Base-by-base conservation (phyloP, 2,113 vertebrate genomes). In the Gymnorhina tibicen region DNA sequence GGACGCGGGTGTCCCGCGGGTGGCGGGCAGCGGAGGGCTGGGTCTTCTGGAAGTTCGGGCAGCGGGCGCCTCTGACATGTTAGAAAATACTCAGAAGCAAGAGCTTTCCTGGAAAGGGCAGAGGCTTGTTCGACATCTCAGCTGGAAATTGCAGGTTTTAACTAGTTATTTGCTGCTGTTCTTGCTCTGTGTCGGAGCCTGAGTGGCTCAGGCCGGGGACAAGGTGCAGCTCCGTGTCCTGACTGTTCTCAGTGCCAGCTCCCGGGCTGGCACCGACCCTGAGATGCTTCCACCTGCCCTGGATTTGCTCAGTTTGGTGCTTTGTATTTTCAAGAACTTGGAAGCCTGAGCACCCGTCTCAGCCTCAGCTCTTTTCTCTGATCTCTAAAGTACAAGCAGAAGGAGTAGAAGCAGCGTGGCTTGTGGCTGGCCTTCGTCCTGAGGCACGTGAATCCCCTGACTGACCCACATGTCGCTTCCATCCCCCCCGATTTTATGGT, bases 31-130 rank as follows among this genome's bases (percentile, higher is more conserved):
- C 55, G 1, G 6, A 3, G 46, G 9, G 15, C 46, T 0, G 42
- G 8, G 0, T 3, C 6, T 3, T 4, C 39, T 3, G 73, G 1
- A 1, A 7, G 6, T 2, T 12, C 1, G 26, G 52, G 35, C 3
- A 10, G 2, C 30, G 2, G 46, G 35, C 18, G 19, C 18, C 26
- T 0, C 6, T 3, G 81, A 0, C 24, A 0, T 0, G 3, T 3
- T 9, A 11, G 46, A 42, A 16, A 66, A 20, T 1, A 1, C 20
- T 58, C 24, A 3, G 4, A 4, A 20, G 17, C 19, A 1, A 19
- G 53, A 23, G 6, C 28, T 21, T 16, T 12, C 37, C 55, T 14
- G 69, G 64, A 17, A 24, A 58, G 42, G 73, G 27, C n/a, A 3
- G 23, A 1, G 39, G 27, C 37, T 20, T 2, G 9, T 28, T 12